Evolutionary conservation across 2,797 vertebrate species (phyloP).

Genomic region (Xiphorhynchus erythropygius): DNA sequence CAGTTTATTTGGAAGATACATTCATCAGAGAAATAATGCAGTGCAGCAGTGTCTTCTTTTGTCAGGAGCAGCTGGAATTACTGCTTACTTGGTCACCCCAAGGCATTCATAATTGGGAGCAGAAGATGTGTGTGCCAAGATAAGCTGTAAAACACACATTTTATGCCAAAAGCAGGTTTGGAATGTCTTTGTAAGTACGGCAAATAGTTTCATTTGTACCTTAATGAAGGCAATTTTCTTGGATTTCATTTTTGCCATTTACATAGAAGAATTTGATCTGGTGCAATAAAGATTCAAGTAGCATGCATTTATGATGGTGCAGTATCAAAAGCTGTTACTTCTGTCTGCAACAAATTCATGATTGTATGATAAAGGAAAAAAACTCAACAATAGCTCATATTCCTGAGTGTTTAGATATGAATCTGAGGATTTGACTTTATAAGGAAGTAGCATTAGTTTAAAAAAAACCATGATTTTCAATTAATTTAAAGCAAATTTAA

Average conservation of each 20-base stretch:
- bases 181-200: slow-evolving; percentile 58
- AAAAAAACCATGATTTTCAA: background rate
- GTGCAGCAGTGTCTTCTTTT: slow-evolving; percentile 41
- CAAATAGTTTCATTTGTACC: slow-evolving; percentile 58
- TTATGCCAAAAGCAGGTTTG: slow-evolving; percentile 63
- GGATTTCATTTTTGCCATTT: slow-evolving; percentile 46
- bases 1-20: slow-evolving; percentile 31
- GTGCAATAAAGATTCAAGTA: slow-evolving; percentile 41
- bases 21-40: slow-evolving; percentile 66
- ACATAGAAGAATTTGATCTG: slow-evolving; percentile 56
- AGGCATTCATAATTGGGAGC: slow-evolving; percentile 66
- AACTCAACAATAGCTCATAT: background rate
- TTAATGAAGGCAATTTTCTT: slow-evolving; percentile 65
- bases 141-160: slow-evolving; percentile 56
- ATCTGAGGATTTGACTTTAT: background rate
- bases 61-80: slow-evolving; percentile 67
- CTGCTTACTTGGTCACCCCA: slow-evolving; percentile 56
- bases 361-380: background rate
- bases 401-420: background rate
- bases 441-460: background rate
- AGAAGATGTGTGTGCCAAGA: slow-evolving; percentile 42
- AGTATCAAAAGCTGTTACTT: slow-evolving; percentile 25
- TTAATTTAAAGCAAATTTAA: background rate
- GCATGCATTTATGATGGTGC: background rate
- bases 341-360: background rate